These are phyloP conservation scores for Pseudochirops corinnae DNA, from an alignment of 2,797 vertebrate genomes.

Conservation along the genomic window DNA sequence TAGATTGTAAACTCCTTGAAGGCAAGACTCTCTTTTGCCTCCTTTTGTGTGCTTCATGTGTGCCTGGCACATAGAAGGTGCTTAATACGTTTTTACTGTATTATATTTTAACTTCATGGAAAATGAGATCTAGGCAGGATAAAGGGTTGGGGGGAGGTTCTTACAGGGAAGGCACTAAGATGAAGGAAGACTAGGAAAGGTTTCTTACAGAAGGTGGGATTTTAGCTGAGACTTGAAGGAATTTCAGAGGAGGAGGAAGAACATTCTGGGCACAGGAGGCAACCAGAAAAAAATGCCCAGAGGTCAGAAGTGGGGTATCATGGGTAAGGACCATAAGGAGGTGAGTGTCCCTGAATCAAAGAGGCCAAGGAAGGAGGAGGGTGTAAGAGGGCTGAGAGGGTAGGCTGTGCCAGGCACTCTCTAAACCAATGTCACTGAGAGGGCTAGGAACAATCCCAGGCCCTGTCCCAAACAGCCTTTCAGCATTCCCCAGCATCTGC, in stretches of 20 bases:
- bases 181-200: background rate
- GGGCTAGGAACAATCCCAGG: background rate
- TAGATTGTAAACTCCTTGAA: background rate
- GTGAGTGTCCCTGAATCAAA: background rate
- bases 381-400: background rate
- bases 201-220: background rate
- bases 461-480: background rate
- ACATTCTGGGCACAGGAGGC: too few species aligned
- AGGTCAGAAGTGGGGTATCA: background rate
- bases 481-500: background rate
- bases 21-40: background rate
- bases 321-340: background rate
- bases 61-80: background rate
- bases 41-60: too few species aligned
- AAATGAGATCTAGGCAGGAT: background rate
- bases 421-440: background rate
- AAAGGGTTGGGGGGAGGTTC: background rate
- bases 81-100: background rate
- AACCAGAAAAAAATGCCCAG: background rate
- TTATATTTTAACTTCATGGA: background rate
- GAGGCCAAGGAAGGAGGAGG: background rate
- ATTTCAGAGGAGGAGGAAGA: background rate
- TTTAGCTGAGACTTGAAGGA: background rate
- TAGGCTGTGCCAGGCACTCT: background rate
- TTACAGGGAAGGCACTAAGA: background rate